Percentiles rank a stretch among this genome's conserved stretches.
Conservation (phyloP, 2,797 vertebrate species). For the Ctenopoma multispine region DNA sequence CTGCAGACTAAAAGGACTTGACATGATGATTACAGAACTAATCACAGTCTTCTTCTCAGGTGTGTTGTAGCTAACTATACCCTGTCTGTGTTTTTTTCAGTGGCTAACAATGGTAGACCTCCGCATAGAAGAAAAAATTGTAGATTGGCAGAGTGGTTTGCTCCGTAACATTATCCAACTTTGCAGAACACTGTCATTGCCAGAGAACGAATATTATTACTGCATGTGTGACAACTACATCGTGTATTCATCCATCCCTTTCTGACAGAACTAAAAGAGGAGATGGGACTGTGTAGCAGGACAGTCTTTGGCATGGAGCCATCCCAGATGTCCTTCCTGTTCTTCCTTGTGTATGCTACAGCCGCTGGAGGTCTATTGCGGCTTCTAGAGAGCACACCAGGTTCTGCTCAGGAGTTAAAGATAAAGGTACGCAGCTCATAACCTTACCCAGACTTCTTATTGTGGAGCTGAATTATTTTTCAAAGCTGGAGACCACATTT, state of each 20-base stretch:
- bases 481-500: not conserved
- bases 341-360: constrained; percentile 80
- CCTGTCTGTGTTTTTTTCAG: not conserved
- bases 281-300: constrained; percentile 71
- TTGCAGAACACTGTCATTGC: constrained; percentile 12
- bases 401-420: constrained; percentile 79
- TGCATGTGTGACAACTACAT: not conserved
- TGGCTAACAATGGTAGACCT: not conserved
- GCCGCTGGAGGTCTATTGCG: constrained; percentile 78
- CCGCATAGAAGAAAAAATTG: not conserved
- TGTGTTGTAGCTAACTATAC: not conserved
- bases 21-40: constrained; percentile 19
- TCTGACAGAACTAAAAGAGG: constrained; percentile 74
- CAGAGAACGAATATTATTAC: constrained; percentile 20
- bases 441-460: constrained; percentile 2
- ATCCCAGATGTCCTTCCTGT: constrained; percentile 83
- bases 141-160: not conserved
- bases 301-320: constrained; percentile 80
- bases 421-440: constrained; percentile 76
- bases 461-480: constrained; percentile 22
- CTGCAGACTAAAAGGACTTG: constrained; percentile 5
- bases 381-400: constrained; percentile 77
- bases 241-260: constrained; percentile 21
- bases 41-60: constrained; percentile 11
- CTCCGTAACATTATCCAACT: not conserved